Conservation (phyloP, 2,797 vertebrate species). For the Lemur catta region DNA sequence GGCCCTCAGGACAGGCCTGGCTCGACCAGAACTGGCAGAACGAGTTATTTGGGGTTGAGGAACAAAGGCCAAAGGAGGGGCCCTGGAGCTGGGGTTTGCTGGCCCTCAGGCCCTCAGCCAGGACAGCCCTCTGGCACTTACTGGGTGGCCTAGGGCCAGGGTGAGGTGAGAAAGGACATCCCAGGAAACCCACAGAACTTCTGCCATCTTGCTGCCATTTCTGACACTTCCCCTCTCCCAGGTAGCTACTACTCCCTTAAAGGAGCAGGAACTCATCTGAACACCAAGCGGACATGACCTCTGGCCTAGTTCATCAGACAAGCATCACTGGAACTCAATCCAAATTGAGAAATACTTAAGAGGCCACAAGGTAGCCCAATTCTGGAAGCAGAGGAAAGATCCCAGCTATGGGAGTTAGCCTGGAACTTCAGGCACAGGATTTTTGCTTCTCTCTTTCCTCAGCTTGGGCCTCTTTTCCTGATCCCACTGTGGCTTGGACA, state of each 20-base stretch:
- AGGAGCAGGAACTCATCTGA: neutral
- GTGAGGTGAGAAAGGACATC: neutral
- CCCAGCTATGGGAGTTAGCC: neutral
- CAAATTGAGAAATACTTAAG: neutral
- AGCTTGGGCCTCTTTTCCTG: neutral
- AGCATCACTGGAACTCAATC: neutral
- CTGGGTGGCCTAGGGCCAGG: neutral
- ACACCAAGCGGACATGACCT: neutral
- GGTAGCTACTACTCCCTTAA: neutral
- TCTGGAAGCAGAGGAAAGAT: neutral
- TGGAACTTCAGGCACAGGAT: neutral
- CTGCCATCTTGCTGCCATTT: neutral
- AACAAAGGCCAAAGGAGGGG: conserved; percentile 48
- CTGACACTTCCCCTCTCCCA: neutral
- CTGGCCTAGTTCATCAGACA: neutral
- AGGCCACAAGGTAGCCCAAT: neutral
- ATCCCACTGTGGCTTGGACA: neutral
- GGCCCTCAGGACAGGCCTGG: conserved; percentile 20
- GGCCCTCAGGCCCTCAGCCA: neutral
- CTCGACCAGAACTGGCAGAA: conserved; percentile 73
- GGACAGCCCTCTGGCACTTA: neutral
- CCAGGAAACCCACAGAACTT: neutral
- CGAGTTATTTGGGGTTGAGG: conserved; percentile 68
- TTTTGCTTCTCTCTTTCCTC: neutral
- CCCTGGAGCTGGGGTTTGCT: neutral